A percentile compares a stretch with the other conserved stretches of the same genome.
phyloP scores from a whole-genome alignment of 2,888 invertebrate genomes.

The Tubulanus polymorphus region DNA sequence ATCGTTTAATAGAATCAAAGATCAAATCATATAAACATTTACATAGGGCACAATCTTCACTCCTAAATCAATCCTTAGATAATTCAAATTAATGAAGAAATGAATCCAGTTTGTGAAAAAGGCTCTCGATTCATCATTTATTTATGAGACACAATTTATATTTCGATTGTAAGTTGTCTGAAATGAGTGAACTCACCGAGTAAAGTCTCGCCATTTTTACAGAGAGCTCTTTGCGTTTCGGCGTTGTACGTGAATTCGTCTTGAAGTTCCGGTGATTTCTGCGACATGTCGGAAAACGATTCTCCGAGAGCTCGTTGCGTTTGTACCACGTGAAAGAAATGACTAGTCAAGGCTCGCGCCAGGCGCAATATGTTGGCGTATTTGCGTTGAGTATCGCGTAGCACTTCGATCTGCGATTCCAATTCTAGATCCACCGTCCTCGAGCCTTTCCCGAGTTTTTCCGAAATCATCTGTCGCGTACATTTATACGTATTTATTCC shows the following conservation, averaged over 20 bases:
- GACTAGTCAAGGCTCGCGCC: slow-evolving; percentile 78
- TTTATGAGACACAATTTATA: no score
- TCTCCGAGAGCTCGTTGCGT: slow-evolving; percentile 82
- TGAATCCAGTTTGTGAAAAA: no score
- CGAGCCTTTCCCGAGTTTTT: slow-evolving; percentile 77
- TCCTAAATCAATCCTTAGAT: no score
- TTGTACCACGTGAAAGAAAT: slow-evolving; percentile 82
- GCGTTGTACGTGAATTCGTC: slow-evolving; percentile 93
- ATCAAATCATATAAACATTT: no score
- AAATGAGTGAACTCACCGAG: slow-evolving; percentile 58
- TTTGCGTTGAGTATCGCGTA: slow-evolving; percentile 90
- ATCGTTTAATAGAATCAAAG: no score
- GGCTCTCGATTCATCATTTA: no score
- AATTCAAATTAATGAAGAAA: no score
- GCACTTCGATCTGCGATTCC: slow-evolving; percentile 86
- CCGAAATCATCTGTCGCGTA: slow-evolving; percentile 92
- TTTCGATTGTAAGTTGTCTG: no score
- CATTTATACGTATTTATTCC: slow-evolving; percentile 97
- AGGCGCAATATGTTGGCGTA: slow-evolving; percentile 75
- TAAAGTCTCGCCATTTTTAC: slow-evolving; percentile 88
- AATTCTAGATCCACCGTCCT: slow-evolving; percentile 67
- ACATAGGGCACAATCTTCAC: no score
- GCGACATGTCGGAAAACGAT: slow-evolving; percentile 89
- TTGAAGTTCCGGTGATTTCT: slow-evolving; percentile 92
- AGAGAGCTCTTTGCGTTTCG: slow-evolving; percentile 88